These are phyloP conservation scores for Siniperca scherzeri DNA, from an alignment of 2,797 vertebrate species.

Conservation along the genomic window DNA sequence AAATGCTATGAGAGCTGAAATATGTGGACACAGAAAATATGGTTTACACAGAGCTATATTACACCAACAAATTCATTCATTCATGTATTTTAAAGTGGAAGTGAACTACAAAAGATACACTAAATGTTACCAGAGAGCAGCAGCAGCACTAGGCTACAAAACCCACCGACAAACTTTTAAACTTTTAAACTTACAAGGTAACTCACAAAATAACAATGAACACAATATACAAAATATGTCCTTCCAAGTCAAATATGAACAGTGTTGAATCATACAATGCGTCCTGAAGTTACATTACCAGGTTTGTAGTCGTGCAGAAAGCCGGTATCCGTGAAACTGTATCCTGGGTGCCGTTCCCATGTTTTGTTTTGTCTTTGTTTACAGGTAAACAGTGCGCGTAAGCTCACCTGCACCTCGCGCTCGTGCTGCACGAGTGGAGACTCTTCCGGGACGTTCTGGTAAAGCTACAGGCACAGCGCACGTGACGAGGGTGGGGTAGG, in stretches of 20 bases:
- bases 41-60: accelerated
- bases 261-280: background rate
- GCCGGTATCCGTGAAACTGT: background rate
- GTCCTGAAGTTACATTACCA: constrained; percentile 21
- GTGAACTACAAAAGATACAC: too few relatives aligned
- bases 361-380: constrained; percentile 40
- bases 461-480: constrained; percentile 6
- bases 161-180: background rate
- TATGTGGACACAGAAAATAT: background rate
- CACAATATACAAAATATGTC: too few relatives aligned
- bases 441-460: constrained; percentile 74
- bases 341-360: background rate
- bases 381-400: constrained; percentile 17
- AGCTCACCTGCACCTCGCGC: constrained; percentile 53
- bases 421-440: background rate
- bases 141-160: background rate
- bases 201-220: background rate
- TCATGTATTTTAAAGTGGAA: background rate
- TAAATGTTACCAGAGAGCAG: background rate
- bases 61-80: background rate
- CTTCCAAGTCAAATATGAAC: background rate
- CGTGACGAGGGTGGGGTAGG: constrained; percentile 40
- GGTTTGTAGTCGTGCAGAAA: background rate
- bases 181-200: background rate
- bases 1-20: background rate